Base-by-base conservation (phyloP, 2,888 invertebrate genomes). In the Apotomis capreana region DNA sequence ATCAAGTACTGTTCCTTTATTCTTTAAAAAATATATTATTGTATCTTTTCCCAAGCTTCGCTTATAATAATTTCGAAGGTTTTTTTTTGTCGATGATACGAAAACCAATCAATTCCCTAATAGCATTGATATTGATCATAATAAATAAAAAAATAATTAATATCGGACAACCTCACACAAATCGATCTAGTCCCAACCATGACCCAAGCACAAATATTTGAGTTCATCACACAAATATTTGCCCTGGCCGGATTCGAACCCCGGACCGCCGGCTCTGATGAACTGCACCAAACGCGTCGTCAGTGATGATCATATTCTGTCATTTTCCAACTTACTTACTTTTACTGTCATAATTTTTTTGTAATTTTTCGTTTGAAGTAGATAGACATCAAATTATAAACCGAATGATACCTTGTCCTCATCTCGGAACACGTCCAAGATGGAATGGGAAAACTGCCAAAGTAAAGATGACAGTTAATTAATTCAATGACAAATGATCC, bases 401-500 rank as follows among this genome's bases (percentile, higher is more conserved):
- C n/a, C 15, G 49, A 54, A 55, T 37, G 51, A 62, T 61, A 71
- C 57, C 26, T 55, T 10, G 44, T 40, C 51, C 65, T 67, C 60
- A 44, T 61, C 51, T 55, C 40, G 26, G 36, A 71, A 67, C 55
- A 67, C 61, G 57, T 71, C 55, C 71, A 49, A 67, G 61, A 62
- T 61, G 57, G 51, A 68, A 71, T 68, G 61, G 15, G 61, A 68
- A 71, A 68, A 62, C 67, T 71, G 71, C 62, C 71, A 71, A 71
- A 68, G 57, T 68, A 57, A 67, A 57, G 71, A 67, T 68, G 71
- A 71, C 71, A 71, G 67, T 62, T 67, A 67, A 71, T 68, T 71
- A 68, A 61, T 68, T 71, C 51, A 61, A 71, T 71, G 71, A 71
- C 52, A 71, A 71, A 71, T 71, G 71, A 62, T 71, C 61, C 55